Base-by-base conservation (phyloP, 2,888 invertebrate species). In the Phortica magna region DNA sequence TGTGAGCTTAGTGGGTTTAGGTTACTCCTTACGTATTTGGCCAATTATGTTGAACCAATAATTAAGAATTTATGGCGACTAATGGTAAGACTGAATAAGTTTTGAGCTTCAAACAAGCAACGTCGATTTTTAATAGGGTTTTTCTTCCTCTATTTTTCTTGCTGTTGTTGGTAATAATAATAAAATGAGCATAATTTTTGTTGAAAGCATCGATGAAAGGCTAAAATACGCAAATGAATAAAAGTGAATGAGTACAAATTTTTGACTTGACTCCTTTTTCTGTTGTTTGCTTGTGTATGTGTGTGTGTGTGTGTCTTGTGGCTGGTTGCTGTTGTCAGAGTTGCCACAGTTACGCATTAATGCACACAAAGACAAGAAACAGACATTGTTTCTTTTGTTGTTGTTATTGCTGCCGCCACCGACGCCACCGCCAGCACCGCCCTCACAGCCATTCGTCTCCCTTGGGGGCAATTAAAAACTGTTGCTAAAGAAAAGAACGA, bases 141-240 rank as follows among this genome's bases (percentile, higher is more conserved):
- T 31, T 31, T 31, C 3, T 31, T 83, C 84, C 82, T 80, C 80
- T 59, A 76, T 76, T 71, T 73, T 77, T 78, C 65, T 55, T 82
- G 31, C 80, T 88, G 88, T 31, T 31, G 31, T 31, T 31, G 5
- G 79, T 87, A 86, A 84, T 85, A 88, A 89, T 88, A 31, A 31
- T 89, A 84, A 87, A 88, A 88, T 84, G 83, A 87, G 86, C 83
- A 83, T 87, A 87, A 88, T 85, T 87, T 87, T 80, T 78, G 84
- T 75, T 80, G 81, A 84, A 87, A 88, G 87, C 88, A 88, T 87
- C 82, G 87, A 87, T 87, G 87, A 88, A 87, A 88, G 82, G 80
- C 86, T 83, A 82, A 85, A 88, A 83, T 84, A 88, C 88, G 82
- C 88, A 85, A 61, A 61, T 61, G 22, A 22, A 55, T 55, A 17